Base-by-base conservation (phyloP, 2,888 invertebrate genomes). In the Hydropsyche betteni region DNA sequence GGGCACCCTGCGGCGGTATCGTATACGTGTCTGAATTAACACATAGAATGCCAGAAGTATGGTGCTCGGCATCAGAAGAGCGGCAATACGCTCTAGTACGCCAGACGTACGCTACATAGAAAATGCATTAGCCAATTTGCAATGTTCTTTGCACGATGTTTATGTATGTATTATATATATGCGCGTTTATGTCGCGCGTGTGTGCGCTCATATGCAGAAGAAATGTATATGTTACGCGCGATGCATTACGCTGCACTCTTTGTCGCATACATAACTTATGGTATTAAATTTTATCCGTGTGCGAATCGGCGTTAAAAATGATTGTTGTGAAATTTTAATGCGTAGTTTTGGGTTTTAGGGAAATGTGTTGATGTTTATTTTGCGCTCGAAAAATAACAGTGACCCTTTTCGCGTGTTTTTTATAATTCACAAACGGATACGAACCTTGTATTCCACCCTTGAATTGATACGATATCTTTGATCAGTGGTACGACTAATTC, bases 111-210 rank as follows among this genome's bases (percentile, higher is more conserved):
- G 44, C 44, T 44, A 76, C 76, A 76, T 73, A 76, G 73, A 76
- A 76, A 76, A 72, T 76, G 76, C 76, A 76, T 76, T 76, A 76
- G 76, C 73, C 76, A 68, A 76, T 76, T 76, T 76, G 71, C 52
- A 72, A 71, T 75, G 70, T 75, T 58, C 58, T n/a, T n/a, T 34
- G 52, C 52, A 24, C 8, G n/a, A 5, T 33, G 24, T 24, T 24
- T 24, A 2, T 44, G 44, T 38, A 38, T 70, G 38, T 44, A 51
- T 38, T 50, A 51, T 53, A 55, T 58, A 5, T 44, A 44, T 8
- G 58, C 16, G 5, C 4, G 8, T 14, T 58, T 58, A 16, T 8
- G 52, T 24, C 12, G 24, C 12, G 55, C 14, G 51, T 51, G 70
- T 33, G 3, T 70, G 70, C 50, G 24, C 16, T 14, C 50, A 50